Conservation (phyloP, 2,113 vertebrate species). For the Sturnus vulgaris region DNA sequence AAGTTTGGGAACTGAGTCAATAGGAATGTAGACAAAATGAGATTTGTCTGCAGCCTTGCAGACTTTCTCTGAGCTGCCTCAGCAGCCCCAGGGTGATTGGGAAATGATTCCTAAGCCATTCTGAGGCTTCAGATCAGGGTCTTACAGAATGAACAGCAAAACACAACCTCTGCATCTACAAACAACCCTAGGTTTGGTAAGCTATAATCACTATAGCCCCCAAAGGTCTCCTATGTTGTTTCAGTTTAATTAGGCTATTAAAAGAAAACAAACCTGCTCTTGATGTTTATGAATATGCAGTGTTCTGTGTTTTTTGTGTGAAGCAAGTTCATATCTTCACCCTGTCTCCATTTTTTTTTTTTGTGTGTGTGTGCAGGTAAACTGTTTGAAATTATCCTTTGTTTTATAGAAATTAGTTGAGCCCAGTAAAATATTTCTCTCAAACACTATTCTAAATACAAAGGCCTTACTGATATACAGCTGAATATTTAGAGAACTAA, state of each 20-base stretch:
- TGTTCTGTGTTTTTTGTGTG: background rate
- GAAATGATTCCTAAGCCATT: background rate
- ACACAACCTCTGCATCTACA: background rate
- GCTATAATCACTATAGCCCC: background rate
- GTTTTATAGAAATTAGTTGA: background rate
- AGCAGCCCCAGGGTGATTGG: background rate
- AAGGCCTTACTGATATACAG: background rate
- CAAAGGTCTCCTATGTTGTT: background rate
- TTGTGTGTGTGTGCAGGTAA: background rate
- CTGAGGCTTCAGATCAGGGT: background rate
- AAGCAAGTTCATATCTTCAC: background rate
- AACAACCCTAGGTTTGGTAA: background rate
- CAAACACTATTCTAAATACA: background rate
- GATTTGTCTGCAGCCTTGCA: background rate
- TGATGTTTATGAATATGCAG: background rate
- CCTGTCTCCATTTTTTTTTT: background rate
- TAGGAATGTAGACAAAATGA: background rate
- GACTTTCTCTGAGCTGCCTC: background rate
- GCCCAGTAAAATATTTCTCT: background rate
- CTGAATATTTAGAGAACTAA: slow-evolving; percentile 40
- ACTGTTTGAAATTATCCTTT: background rate
- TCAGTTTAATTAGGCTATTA: background rate
- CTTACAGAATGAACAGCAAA: background rate
- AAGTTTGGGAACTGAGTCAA: background rate
- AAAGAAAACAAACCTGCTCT: background rate